A percentile compares a stretch with the other conserved stretches of the same genome.
Evolutionary conservation across 2,113 vertebrate species (phyloP).

Genomic region (Gracilinanus agilis): DNA sequence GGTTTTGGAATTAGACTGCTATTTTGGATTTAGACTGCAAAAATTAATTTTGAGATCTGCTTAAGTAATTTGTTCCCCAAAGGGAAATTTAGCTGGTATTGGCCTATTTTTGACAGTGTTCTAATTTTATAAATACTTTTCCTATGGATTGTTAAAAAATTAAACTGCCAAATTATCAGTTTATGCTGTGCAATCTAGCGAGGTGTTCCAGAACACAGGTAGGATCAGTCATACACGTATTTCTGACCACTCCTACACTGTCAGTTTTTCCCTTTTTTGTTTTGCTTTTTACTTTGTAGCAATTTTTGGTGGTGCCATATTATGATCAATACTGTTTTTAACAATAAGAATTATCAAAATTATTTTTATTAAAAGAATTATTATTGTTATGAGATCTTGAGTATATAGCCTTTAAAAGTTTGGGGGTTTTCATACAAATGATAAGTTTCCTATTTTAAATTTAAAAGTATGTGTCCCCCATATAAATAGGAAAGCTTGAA

Average conservation of each 20-base stretch:
- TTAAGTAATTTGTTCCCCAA: constrained; percentile 39
- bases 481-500: background rate
- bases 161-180: background rate
- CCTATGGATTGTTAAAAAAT: constrained; percentile 24
- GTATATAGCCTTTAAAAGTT: background rate
- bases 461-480: background rate
- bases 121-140: constrained; percentile 56
- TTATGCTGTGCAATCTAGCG: constrained; percentile 29
- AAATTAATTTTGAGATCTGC: constrained; percentile 14
- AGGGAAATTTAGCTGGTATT: constrained; percentile 26
- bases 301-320: background rate
- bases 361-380: background rate
- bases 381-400: background rate
- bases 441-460: constrained; percentile 30
- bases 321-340: background rate
- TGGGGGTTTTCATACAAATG: background rate
- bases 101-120: background rate
- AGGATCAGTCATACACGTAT: accelerated
- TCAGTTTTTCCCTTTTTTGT: background rate
- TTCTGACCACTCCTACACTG: background rate
- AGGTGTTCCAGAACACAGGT: constrained; percentile 19
- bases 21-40: constrained; percentile 10
- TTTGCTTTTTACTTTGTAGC: background rate
- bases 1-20: background rate
- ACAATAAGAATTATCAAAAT: background rate